Evolutionary conservation across 2,797 vertebrate species (phyloP).

Genomic region (Miichthys miiuy): DNA sequence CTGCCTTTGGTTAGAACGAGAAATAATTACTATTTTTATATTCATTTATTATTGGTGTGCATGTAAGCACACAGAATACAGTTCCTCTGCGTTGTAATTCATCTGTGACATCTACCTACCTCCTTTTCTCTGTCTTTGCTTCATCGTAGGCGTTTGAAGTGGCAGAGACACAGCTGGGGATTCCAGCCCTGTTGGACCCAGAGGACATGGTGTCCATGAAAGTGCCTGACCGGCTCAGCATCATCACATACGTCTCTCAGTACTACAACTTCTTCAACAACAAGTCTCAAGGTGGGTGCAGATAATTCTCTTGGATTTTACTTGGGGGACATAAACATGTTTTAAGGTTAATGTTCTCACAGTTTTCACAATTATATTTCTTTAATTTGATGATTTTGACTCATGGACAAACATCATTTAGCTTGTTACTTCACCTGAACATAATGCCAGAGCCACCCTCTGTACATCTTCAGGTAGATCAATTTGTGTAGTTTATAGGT

Average conservation of each 20-base stretch:
- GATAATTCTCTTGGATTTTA: neutral
- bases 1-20: neutral
- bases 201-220: constrained; percentile 98
- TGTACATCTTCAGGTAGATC: neutral
- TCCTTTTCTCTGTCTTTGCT: neutral
- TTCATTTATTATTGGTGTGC: neutral
- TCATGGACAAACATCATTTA: neutral
- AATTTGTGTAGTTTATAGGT: neutral
- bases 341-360: neutral
- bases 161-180: constrained; percentile 94
- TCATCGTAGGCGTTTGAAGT: constrained; percentile 87
- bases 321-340: neutral
- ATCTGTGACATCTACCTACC: neutral
- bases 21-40: neutral
- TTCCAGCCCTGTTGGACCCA: constrained; percentile 95
- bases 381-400: neutral
- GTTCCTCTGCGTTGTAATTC: neutral
- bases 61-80: neutral
- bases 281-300: constrained; percentile 81
- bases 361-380: neutral
- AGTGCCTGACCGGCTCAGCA: constrained; percentile 95
- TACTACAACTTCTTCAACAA: constrained; percentile 96
- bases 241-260: constrained; percentile 99
- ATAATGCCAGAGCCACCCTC: neutral
- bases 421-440: neutral